phyloP scores from a whole-genome alignment of 2,113 vertebrate species.

The Mandrillus leucophaeus region DNA sequence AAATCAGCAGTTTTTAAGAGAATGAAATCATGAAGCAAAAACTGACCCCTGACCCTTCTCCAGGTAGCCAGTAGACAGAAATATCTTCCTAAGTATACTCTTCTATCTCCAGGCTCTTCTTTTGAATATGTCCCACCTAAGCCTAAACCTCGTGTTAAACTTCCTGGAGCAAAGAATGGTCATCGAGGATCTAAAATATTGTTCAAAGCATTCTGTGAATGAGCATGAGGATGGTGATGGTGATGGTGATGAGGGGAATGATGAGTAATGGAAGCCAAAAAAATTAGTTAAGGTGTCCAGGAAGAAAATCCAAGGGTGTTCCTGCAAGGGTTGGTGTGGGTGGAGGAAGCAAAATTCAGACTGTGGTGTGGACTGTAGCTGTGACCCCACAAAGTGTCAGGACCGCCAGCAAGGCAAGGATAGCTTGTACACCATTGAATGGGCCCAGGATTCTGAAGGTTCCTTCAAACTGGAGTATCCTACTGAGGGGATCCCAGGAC shows the following conservation, averaged over 20 bases:
- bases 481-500: conserved; percentile 81
- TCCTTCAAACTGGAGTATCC: conserved; percentile 86
- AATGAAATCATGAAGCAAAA: too few relatives aligned
- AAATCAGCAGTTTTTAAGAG: too few relatives aligned
- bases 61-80: too few relatives aligned
- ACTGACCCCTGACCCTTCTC: too few relatives aligned
- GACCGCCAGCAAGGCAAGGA: conserved; percentile 83
- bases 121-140: too few relatives aligned
- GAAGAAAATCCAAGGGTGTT: conserved; percentile 88
- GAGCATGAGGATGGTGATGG: too few relatives aligned
- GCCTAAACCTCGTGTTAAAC: conserved; percentile 82
- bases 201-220: conserved; percentile 79
- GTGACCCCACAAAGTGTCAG: conserved; percentile 86
- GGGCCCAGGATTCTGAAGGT: conserved; percentile 78
- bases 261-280: conserved; percentile 88
- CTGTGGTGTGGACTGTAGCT: conserved; percentile 89
- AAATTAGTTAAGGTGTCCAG: conserved; percentile 80
- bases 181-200: conserved; percentile 87
- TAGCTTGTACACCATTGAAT: conserved; percentile 62
- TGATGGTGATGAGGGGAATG: neutral
- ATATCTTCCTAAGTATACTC: too few relatives aligned
- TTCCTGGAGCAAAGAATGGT: conserved; percentile 73
- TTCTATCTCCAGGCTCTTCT: too few relatives aligned
- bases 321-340: conserved; percentile 92
- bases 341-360: conserved; percentile 90